Conservation (phyloP, 2,797 vertebrate genomes). For the Tolypeutes matacus region DNA sequence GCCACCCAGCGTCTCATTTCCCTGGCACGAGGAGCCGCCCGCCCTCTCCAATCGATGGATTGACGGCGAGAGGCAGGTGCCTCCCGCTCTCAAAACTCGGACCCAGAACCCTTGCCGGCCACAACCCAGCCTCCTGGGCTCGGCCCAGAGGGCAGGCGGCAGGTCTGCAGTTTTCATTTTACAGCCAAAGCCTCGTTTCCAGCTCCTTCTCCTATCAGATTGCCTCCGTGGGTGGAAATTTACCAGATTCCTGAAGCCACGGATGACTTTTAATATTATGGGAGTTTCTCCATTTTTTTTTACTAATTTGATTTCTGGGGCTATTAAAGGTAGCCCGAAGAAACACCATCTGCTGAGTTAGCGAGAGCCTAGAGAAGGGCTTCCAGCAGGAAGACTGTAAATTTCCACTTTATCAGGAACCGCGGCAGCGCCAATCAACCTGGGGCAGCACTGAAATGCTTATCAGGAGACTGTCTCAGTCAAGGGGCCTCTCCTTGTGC, state of each 20-base stretch:
- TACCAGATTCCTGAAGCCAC: slow-evolving; percentile 68
- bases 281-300: slow-evolving; percentile 65
- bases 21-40: rapidly evolving
- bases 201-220: background rate
- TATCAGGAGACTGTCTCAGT: background rate
- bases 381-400: slow-evolving; percentile 61
- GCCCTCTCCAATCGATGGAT: too few species aligned
- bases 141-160: background rate
- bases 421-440: slow-evolving; percentile 39
- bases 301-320: slow-evolving; percentile 77
- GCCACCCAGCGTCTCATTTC: rapidly evolving
- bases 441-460: background rate
- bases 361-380: slow-evolving; percentile 53
- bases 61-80: rapidly evolving
- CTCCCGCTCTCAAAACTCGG: rapidly evolving
- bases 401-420: slow-evolving; percentile 73
- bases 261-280: slow-evolving; percentile 61
- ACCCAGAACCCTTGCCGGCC: too few species aligned
- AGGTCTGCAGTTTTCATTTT: rapidly evolving
- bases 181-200: background rate
- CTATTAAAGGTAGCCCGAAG: slow-evolving; percentile 77
- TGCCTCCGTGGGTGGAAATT: slow-evolving; percentile 56
- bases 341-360: slow-evolving; percentile 73
- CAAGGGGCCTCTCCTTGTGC: background rate
- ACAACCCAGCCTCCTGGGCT: rapidly evolving